phyloP scores from a whole-genome alignment of 2,888 invertebrate genomes.

The Coenonympha arcania region DNA sequence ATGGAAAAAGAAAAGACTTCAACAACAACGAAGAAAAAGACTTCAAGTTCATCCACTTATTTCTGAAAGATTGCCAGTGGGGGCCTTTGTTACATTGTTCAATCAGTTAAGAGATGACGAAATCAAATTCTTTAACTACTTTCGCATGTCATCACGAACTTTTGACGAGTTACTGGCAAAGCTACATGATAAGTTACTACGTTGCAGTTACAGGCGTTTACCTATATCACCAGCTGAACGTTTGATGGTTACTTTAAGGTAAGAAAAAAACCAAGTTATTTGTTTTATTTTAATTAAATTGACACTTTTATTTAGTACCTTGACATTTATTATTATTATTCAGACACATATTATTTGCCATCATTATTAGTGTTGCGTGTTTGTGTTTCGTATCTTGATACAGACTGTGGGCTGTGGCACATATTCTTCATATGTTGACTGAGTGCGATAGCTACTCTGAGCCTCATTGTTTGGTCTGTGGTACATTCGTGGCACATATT shows the following conservation, averaged over 20 bases:
- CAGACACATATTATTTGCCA: conserved; percentile 2
- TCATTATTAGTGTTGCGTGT: conserved; percentile 6
- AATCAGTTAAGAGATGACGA: no score
- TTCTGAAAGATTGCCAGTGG: no score
- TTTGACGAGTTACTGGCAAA: background rate
- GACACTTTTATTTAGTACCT: background rate
- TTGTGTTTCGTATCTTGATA: background rate
- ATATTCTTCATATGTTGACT: background rate
- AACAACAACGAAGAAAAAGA: no score
- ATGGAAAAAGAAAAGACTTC: no score
- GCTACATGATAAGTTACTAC: background rate
- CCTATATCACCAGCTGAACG: background rate
- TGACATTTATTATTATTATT: no score
- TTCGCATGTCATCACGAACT: background rate
- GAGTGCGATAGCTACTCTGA: background rate
- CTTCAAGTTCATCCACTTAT: no score
- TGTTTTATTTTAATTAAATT: conserved; percentile 10
- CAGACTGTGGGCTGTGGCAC: background rate
- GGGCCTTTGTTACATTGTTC: background rate
- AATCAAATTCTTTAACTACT: background rate
- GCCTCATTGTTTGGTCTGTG: background rate
- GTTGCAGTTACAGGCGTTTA: background rate
- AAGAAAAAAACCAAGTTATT: background rate
- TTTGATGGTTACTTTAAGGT: no score
- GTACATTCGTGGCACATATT: background rate